phyloP scores from a whole-genome alignment of 2,113 vertebrate genomes.

The Alligator sinensis region DNA sequence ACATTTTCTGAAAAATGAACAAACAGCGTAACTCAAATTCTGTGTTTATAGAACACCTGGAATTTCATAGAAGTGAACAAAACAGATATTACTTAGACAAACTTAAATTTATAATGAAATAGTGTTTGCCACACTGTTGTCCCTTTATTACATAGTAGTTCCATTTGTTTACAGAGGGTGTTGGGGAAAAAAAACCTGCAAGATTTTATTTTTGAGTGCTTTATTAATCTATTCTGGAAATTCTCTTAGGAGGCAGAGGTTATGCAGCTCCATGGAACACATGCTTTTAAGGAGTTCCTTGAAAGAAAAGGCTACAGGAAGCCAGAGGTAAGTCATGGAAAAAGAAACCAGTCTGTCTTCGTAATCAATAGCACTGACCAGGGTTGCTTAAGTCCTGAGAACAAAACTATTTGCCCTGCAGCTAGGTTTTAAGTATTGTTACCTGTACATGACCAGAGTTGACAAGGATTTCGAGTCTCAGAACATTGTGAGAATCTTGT shows the following conservation, averaged over 20 bases:
- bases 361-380: neutral
- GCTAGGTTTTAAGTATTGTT: neutral
- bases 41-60: neutral
- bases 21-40: neutral
- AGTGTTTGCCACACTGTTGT: neutral
- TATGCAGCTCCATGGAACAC: constrained; percentile 55
- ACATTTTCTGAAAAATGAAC: neutral
- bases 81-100: neutral
- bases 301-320: constrained; percentile 66
- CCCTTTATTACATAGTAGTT: neutral
- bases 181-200: neutral
- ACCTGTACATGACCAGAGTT: accelerated
- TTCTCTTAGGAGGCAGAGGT: constrained; percentile 62
- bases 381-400: neutral
- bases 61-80: neutral
- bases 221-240: neutral
- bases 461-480: neutral
- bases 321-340: neutral
- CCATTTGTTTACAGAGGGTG: neutral
- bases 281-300: constrained; percentile 75
- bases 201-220: neutral
- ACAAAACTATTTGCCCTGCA: neutral
- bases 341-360: neutral
- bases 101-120: neutral
- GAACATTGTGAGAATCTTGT: neutral